Conservation (phyloP, 2,888 invertebrate species). For the Trissoscelio sp. region DNA sequence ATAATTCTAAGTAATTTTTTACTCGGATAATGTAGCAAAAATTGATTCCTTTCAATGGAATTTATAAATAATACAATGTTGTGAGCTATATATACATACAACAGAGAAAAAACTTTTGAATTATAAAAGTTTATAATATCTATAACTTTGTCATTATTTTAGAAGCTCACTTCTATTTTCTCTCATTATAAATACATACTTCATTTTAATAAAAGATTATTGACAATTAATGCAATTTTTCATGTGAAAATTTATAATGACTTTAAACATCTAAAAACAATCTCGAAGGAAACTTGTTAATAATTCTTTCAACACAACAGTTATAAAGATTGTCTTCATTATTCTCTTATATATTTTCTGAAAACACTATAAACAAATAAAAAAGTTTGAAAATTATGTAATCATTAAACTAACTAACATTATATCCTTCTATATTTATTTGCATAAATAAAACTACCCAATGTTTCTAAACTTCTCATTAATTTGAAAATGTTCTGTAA, state of each 20-base stretch:
- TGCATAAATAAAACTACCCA: too few species aligned
- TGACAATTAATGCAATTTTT: constrained; percentile 10
- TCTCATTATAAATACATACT: background rate
- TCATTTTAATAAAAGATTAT: background rate
- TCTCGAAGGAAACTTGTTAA: background rate
- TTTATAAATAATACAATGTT: too few species aligned
- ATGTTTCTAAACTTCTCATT: too few species aligned
- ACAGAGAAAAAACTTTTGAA: background rate
- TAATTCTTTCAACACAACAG: background rate
- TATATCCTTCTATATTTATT: background rate
- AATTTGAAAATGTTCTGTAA: background rate
- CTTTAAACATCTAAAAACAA: background rate
- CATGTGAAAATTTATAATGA: constrained; percentile 9
- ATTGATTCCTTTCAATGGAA: too few species aligned
- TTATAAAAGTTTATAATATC: background rate
- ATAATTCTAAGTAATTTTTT: too few species aligned
- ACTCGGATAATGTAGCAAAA: too few species aligned
- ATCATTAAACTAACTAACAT: background rate
- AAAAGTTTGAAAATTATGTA: background rate
- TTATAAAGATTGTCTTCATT: background rate
- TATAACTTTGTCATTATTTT: background rate
- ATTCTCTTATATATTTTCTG: background rate
- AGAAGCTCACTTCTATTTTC: background rate
- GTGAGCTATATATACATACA: too few species aligned
- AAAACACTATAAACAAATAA: background rate